Base-by-base conservation (phyloP, 2,113 vertebrate genomes). In the Dunckerocampus dactyliophorus region DNA sequence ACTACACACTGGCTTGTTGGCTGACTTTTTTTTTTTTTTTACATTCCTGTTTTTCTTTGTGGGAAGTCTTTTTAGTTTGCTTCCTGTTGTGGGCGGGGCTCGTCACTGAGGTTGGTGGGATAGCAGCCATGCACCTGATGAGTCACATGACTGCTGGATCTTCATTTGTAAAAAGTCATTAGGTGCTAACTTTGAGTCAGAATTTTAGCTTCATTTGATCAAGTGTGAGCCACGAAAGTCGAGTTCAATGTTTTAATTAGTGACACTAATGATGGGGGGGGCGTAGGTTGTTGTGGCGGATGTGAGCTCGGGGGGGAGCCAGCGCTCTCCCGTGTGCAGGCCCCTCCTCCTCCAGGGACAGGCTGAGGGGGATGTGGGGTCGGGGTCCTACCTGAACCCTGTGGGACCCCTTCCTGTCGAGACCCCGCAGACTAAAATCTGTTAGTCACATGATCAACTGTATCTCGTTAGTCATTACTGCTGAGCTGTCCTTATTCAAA, bases 1-100 rank as follows among this genome's bases (percentile, higher is more conserved):
- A 71, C 65, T 69, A 77, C 76, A 89, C 84, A 87, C 79, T 83
- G 90, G 88, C 93, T 92, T 90, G 74, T 84, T 90, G 92, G 91
- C 89, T 85, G 82, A 87, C 34, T 48, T 3, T n/a, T 53, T 53
- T 74, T 62, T 64, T 47, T 31, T 60, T 65, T 73, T 60, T 47
- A 51, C 60, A 69, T 67, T 73, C 71, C 73, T 63, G 66, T 72
- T 49, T 70, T 28, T 63, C 57, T 69, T 69, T 67, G 67, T 70
- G 68, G 59, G 53, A 47, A 67, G 56, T 56, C 75, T 80, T 56
- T 45, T 22, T 21, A 34, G 9, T 14, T 9, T 17, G 42, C n/a
- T 54, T 63, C 63, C 72, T 62, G 68, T 59, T 77, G 67, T 70
- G 49, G 74, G 74, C 55, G 46, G 63, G 45, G 54, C 62, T 73